Base-by-base conservation (phyloP, 2,888 invertebrate species). In the Ophraella communa region DNA sequence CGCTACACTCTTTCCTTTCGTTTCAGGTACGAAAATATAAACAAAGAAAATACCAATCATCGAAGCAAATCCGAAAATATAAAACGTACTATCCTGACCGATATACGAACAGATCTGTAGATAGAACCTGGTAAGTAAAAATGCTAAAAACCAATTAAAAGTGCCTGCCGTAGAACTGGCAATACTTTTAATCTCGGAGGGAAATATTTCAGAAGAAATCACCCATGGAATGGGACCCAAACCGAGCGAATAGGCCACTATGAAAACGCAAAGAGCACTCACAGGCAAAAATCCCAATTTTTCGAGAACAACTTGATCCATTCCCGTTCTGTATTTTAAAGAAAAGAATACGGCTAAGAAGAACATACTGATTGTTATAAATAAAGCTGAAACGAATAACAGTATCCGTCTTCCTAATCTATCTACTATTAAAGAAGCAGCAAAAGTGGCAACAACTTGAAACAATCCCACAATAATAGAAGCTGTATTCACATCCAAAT, bases 141-240 rank as follows among this genome's bases (percentile, higher is more conserved):
- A 94, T 45, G 91, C 91, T 72, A 92, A 84, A 14, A 91, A 80
- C 94, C 94, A 94, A 79, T 94, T 95, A 55, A 92, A 86, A 0
- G 93, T 87, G 20, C 93, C 92, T 1, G 93, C 92, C 21, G 92
- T 87, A 0, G 93, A 91, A 18, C 89, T 87, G 21, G 91, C 91
- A 56, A 91, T 85, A 3, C 89, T 90, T 78, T 93, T 93, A 64
- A 94, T 91, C 74, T 93, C 90, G 1, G 90, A 85, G 52, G 92
- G 87, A 79, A 95, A 91, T 10, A 95, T 84, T 80, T 95, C 95
- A 2, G 94, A 88, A 79, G 91, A 85, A 85, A 93, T 91, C 85
- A 94, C 87, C 93, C 93, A 93, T 0, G 95, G 95, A 49, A 95
- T 92, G 0, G 95, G 95, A 0, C 95, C 95, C 74, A 90, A 91